Evolutionary conservation across 53 echinoderm and acorn worm genomes (phyloP).

Genomic region (Apostichopus leukothele): DNA sequence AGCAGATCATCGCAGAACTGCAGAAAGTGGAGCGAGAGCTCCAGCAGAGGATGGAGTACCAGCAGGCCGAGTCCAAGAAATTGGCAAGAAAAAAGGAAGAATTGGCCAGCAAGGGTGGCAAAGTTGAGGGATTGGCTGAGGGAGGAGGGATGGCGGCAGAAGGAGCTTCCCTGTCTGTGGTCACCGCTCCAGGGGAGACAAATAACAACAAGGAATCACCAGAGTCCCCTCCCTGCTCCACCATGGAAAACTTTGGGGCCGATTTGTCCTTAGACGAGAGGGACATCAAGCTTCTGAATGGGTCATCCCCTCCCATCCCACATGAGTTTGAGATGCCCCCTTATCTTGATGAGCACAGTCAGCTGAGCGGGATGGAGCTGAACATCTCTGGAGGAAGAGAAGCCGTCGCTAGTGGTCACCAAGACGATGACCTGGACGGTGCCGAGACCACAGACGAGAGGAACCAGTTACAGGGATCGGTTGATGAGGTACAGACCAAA

Average conservation of each 20-base stretch:
- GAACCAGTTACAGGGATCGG: slow-evolving; percentile 27
- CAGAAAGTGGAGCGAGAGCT: slow-evolving; percentile 92
- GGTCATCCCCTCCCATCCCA: slow-evolving; percentile 37
- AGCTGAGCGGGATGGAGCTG: background rate
- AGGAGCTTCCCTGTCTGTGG: slow-evolving; percentile 27
- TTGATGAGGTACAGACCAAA: slow-evolving; percentile 24
- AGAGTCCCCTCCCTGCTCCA: slow-evolving; percentile 59
- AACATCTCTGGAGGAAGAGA: slow-evolving; percentile 15
- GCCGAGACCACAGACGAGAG: background rate
- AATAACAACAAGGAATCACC: slow-evolving; percentile 75
- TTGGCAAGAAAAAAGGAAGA: slow-evolving; percentile 46
- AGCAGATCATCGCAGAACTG: slow-evolving; percentile 90
- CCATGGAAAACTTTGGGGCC: slow-evolving; percentile 59
- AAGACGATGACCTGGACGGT: background rate
- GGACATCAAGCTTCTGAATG: slow-evolving; percentile 73
- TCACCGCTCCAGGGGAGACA: slow-evolving; percentile 51
- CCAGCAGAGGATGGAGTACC: slow-evolving; percentile 73
- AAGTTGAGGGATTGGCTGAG: slow-evolving; percentile 6
- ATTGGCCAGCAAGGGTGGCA: slow-evolving; percentile 26
- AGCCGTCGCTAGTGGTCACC: slow-evolving; percentile 11
- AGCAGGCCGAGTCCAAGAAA: slow-evolving; percentile 62
- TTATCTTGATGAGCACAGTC: slow-evolving; percentile 6
- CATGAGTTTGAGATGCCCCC: slow-evolving; percentile 39
- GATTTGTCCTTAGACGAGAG: slow-evolving; percentile 79
- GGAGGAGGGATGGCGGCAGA: background rate